A percentile compares a stretch with the other conserved stretches of the same genome.
Evolutionary conservation across 2,888 invertebrate species (phyloP).

Genomic region (Hirtodrosophila alboralis): DNA sequence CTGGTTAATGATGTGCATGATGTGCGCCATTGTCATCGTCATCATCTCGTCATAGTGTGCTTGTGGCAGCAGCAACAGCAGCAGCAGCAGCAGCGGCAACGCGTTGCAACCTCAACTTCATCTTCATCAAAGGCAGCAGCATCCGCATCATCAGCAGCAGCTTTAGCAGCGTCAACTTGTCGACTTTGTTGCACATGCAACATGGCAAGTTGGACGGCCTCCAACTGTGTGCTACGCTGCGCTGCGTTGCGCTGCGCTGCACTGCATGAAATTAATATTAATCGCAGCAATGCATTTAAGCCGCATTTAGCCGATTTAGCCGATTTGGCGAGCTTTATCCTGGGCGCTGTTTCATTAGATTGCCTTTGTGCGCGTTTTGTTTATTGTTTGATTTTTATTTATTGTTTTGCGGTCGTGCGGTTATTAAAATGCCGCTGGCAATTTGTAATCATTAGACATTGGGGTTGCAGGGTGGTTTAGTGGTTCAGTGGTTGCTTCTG

Average conservation of each 20-base stretch:
- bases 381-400: constrained; percentile 72
- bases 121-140: constrained; percentile 47
- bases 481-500: constrained; percentile 7
- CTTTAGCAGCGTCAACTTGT: constrained; percentile 25
- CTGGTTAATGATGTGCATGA: constrained; percentile 78
- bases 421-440: constrained; percentile 76
- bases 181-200: constrained; percentile 57
- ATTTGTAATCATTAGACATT: constrained; percentile 75
- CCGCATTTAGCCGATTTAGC: constrained; percentile 75
- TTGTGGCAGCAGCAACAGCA: constrained; percentile 39
- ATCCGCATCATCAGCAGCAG: constrained; percentile 5
- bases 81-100: constrained; percentile 13
- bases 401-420: constrained; percentile 68
- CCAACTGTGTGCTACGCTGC: constrained; percentile 46
- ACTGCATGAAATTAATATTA: constrained; percentile 77
- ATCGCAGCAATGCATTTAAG: constrained; percentile 77
- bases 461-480: neutral
- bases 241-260: constrained; percentile 44
- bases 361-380: constrained; percentile 46
- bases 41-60: constrained; percentile 47
- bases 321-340: constrained; percentile 61
- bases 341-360: constrained; percentile 43
- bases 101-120: constrained; percentile 40
- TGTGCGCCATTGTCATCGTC: constrained; percentile 65
- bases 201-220: constrained; percentile 60